Evolutionary conservation across 2,888 invertebrate genomes (phyloP).

Genomic region (Macrosoma leucophasiata): DNA sequence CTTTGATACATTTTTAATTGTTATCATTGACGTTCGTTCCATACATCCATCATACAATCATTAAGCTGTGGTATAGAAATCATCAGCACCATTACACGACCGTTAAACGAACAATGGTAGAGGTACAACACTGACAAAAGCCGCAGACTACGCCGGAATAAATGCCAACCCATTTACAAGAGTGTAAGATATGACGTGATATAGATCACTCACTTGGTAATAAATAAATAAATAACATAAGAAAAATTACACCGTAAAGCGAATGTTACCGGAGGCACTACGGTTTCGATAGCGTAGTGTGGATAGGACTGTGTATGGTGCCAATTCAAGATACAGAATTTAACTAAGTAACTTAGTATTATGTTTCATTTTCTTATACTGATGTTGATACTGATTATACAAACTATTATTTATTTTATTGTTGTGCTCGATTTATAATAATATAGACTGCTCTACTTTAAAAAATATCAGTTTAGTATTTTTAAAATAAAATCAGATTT

Average conservation of each 20-base stretch:
- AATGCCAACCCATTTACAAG: slow-evolving; percentile 71
- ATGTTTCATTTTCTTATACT: too few relatives aligned
- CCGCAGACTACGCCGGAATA: slow-evolving; percentile 46
- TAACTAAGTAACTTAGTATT: too few relatives aligned
- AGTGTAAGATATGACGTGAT: slow-evolving; percentile 75
- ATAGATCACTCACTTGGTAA: slow-evolving; percentile 74
- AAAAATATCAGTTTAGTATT: too few relatives aligned
- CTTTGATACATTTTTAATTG: too few relatives aligned
- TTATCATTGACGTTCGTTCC: too few relatives aligned
- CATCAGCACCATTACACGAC: slow-evolving; percentile 18
- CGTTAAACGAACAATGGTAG: slow-evolving; percentile 34
- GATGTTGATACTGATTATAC: too few relatives aligned
- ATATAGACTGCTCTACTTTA: too few relatives aligned
- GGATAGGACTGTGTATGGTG: slow-evolving; percentile 33
- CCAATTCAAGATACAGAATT: too few relatives aligned
- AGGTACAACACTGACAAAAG: slow-evolving; percentile 33
- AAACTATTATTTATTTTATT: too few relatives aligned
- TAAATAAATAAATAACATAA: slow-evolving; percentile 76
- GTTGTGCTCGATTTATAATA: too few relatives aligned
- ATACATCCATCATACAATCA: slow-evolving; percentile 22
- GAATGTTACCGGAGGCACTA: slow-evolving; percentile 73
- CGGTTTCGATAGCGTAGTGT: slow-evolving; percentile 33
- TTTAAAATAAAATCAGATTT: too few relatives aligned
- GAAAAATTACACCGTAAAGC: slow-evolving; percentile 76
- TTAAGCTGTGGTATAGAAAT: slow-evolving; percentile 14